Conservation (phyloP, 2,888 invertebrate species). For the Yponomeuta malinellus region DNA sequence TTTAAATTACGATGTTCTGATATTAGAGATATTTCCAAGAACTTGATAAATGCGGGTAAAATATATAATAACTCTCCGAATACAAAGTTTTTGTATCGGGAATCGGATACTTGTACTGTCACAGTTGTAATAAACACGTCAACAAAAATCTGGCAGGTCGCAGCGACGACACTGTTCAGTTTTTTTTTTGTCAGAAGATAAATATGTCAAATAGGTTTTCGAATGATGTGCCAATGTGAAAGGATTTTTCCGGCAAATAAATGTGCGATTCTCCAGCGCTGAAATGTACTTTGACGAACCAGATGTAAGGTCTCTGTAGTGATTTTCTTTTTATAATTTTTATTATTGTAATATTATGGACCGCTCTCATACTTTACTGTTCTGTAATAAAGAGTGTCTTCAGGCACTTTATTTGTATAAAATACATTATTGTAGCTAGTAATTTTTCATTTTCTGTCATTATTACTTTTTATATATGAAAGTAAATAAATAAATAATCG, state of each 20-base stretch:
- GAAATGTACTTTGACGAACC: not conserved
- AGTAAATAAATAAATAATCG: not conserved
- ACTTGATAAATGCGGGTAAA: too few species aligned
- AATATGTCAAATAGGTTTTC: not conserved
- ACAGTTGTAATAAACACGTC: not conserved
- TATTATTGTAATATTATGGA: slow-evolving; percentile 5
- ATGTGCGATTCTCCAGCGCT: not conserved
- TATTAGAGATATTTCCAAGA: too few species aligned
- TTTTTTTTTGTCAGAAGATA: not conserved
- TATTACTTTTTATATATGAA: not conserved
- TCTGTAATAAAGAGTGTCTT: not conserved
- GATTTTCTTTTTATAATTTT: not conserved
- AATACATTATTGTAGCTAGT: slow-evolving; percentile 2
- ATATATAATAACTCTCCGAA: too few species aligned
- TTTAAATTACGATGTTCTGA: too few species aligned
- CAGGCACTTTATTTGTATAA: not conserved
- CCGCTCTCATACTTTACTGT: slow-evolving; percentile 12
- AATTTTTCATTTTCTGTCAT: slow-evolving; percentile 3
- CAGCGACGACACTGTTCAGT: too few species aligned
- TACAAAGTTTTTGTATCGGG: too few species aligned
- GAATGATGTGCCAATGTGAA: slow-evolving; percentile 7
- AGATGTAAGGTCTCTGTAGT: not conserved
- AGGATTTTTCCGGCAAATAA: not conserved
- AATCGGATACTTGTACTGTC: too few species aligned
- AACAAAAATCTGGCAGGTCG: not conserved